phyloP scores from a whole-genome alignment of 1,140 invertebrate species.

The Cotesia chilonis region DNA sequence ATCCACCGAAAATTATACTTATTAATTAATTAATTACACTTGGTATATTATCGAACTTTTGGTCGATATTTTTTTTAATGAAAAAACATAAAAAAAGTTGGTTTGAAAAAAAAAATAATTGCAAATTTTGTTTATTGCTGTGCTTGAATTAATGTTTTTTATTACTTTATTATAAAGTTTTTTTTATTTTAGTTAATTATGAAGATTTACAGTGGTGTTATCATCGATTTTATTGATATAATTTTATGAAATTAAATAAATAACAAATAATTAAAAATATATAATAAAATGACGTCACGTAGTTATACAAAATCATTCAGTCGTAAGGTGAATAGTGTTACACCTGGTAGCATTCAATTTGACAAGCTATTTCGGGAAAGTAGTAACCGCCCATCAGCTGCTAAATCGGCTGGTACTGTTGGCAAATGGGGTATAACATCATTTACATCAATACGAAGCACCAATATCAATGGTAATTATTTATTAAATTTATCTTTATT shows the following conservation, averaged over 20 bases:
- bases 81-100: too few relatives aligned
- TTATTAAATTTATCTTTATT: conserved; percentile 6
- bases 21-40: conserved; percentile 26
- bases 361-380: conserved; percentile 85
- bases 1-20: conserved; percentile 45
- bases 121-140: too few relatives aligned
- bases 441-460: conserved; percentile 87
- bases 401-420: conserved; percentile 86
- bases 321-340: conserved; percentile 64
- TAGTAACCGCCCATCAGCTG: conserved; percentile 85
- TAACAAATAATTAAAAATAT: conserved; percentile 38
- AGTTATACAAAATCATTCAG: conserved; percentile 69
- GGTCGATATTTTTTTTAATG: conserved; percentile 8
- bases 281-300: conserved; percentile 65
- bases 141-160: too few relatives aligned
- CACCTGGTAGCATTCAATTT: conserved; percentile 74
- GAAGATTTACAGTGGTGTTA: conserved; percentile 7
- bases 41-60: conserved; percentile 18
- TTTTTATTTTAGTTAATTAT: conserved; percentile 17
- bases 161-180: too few relatives aligned
- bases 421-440: conserved; percentile 94
- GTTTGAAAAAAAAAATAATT: too few relatives aligned
- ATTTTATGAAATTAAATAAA: conserved; percentile 41
- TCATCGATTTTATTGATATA: not conserved
- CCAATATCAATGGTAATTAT: conserved; percentile 73